Percentiles rank a stretch among this genome's conserved stretches.
phyloP scores from a whole-genome alignment of 2,888 invertebrate genomes.

The Leucoptera coffeella region DNA sequence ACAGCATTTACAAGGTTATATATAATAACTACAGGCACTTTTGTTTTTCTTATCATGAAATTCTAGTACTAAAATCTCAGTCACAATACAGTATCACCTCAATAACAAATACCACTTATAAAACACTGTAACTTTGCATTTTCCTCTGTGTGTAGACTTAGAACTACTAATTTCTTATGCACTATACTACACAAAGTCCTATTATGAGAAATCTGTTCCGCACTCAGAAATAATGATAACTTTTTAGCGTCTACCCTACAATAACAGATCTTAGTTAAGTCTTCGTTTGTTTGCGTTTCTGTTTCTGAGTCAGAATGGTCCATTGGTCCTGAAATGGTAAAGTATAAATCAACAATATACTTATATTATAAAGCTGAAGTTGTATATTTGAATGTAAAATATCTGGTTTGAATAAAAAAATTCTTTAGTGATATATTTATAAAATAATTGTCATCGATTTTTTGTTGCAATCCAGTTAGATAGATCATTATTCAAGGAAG shows the following conservation, averaged over 20 bases:
- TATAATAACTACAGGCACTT: too few relatives aligned
- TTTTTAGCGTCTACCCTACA: constrained; percentile 74
- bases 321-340: constrained; percentile 40
- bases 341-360: too few relatives aligned
- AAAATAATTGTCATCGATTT: too few relatives aligned
- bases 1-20: too few relatives aligned
- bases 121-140: constrained; percentile 76
- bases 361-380: too few relatives aligned
- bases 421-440: too few relatives aligned
- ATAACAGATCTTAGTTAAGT: constrained; percentile 23
- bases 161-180: constrained; percentile 65
- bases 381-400: too few relatives aligned
- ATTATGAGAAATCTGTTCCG: constrained; percentile 70
- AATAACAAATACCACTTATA: constrained; percentile 62
- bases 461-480: too few relatives aligned
- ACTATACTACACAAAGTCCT: constrained; percentile 72
- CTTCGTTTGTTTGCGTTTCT: constrained; percentile 32
- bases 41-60: too few relatives aligned
- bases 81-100: constrained; percentile 4
- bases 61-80: background rate
- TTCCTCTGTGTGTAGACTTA: constrained; percentile 67
- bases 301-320: constrained; percentile 41
- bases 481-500: too few relatives aligned
- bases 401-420: too few relatives aligned
- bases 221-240: constrained; percentile 70